phyloP scores from a whole-genome alignment of 2,113 vertebrate genomes.

The Heterotilapia buettikoferi region DNA sequence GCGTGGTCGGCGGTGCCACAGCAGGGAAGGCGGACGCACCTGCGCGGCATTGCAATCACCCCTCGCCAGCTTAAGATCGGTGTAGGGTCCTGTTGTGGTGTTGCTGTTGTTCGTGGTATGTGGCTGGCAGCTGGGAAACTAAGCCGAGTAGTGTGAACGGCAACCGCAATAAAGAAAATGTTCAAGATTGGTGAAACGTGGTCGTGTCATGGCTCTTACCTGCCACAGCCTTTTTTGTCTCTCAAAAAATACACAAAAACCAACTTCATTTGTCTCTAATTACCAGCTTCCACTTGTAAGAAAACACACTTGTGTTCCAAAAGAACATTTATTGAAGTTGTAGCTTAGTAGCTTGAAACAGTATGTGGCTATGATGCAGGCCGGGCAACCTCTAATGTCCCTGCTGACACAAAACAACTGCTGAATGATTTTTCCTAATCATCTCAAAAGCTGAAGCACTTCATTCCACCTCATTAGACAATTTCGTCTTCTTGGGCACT shows the following conservation, averaged over 20 bases:
- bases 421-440: background rate
- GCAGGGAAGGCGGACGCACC: background rate
- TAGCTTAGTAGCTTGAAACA: background rate
- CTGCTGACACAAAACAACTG: background rate
- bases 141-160: background rate
- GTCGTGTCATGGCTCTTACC: background rate
- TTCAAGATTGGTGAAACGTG: background rate
- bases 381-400: background rate
- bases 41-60: background rate
- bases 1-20: background rate
- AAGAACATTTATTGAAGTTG: background rate
- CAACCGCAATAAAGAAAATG: background rate
- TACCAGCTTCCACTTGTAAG: background rate
- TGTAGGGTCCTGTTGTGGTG: background rate
- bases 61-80: rapidly evolving
- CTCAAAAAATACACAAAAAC: background rate
- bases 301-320: background rate
- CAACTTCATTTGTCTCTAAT: rapidly evolving
- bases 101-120: background rate
- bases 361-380: background rate
- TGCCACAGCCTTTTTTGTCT: background rate
- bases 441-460: background rate
- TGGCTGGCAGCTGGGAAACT: background rate
- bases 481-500: background rate
- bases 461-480: background rate